Conservation (phyloP, 2,113 vertebrate genomes). For the Rhizomys pruinosus region DNA sequence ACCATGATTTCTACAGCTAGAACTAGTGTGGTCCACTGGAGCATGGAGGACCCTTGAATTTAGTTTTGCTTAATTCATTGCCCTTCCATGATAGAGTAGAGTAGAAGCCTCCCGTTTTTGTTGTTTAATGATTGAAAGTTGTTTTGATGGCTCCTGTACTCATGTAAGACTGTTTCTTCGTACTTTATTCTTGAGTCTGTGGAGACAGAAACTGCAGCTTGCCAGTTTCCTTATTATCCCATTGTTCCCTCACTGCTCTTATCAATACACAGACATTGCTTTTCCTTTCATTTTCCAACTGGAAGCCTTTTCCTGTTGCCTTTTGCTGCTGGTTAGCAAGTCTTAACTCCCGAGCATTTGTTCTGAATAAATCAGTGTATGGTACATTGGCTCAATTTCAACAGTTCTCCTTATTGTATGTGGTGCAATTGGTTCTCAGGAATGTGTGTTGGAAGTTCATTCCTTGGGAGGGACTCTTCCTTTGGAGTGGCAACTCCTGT, state of each 20-base stretch:
- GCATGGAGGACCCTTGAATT: background rate
- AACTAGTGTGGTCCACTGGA: background rate
- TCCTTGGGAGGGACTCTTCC: slow-evolving; percentile 50
- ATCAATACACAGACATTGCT: slow-evolving; percentile 48
- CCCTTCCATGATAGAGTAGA: background rate
- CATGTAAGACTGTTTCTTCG: slow-evolving; percentile 3
- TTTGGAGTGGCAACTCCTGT: slow-evolving; percentile 8
- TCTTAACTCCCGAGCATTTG: slow-evolving; percentile 23
- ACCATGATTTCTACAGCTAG: background rate
- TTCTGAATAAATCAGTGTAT: slow-evolving; percentile 3
- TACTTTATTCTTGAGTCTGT: background rate
- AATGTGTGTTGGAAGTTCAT: slow-evolving; percentile 61
- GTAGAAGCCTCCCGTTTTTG: background rate
- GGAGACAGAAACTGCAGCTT: slow-evolving; percentile 18
- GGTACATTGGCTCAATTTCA: slow-evolving; percentile 56
- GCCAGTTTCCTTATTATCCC: slow-evolving; percentile 12
- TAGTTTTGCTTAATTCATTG: background rate
- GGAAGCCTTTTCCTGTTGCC: slow-evolving; percentile 67
- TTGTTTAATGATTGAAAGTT: background rate
- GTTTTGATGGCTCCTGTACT: background rate
- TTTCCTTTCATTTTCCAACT: slow-evolving; percentile 71
- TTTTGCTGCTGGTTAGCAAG: slow-evolving; percentile 56
- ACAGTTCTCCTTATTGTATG: background rate
- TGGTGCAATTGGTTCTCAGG: slow-evolving; percentile 45
- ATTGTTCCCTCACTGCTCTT: slow-evolving; percentile 49